Conservation (phyloP, 2,888 invertebrate genomes). For the Microctonus brassicae region DNA sequence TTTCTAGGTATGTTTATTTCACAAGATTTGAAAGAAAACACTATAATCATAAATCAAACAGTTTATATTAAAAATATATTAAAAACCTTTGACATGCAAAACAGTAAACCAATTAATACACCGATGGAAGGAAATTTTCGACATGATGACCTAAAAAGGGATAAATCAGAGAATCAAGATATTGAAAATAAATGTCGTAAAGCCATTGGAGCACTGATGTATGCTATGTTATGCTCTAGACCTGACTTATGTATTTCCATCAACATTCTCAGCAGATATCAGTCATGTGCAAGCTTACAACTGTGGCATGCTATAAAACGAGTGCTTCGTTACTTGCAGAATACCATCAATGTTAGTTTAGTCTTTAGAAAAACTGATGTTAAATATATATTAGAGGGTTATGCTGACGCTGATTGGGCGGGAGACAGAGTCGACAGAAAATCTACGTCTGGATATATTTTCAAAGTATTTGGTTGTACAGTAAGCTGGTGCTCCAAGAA, state of each 20-base stretch:
- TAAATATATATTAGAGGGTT: constrained; percentile 15
- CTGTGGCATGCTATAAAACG: constrained; percentile 31
- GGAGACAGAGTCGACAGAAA: constrained; percentile 8
- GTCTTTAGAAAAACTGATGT: neutral
- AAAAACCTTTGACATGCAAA: too few species aligned
- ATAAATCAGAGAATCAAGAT: too few species aligned
- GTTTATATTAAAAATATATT: too few species aligned
- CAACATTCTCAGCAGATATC: constrained; percentile 14
- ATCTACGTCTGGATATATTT: constrained; percentile 18
- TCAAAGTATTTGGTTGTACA: constrained; percentile 17
- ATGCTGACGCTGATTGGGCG: constrained; percentile 25
- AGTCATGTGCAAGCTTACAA: constrained; percentile 6
- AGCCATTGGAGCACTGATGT: constrained; percentile 43
- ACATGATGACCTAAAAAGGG: too few species aligned
- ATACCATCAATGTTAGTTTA: constrained; percentile 3
- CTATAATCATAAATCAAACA: too few species aligned
- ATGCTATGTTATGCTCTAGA: constrained; percentile 36
- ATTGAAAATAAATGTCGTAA: too few species aligned
- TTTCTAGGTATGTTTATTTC: too few species aligned
- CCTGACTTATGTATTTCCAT: constrained; percentile 30
- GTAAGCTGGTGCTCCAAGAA: constrained; percentile 26
- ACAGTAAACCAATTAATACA: too few species aligned
- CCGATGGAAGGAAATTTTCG: too few species aligned
- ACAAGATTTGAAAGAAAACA: too few species aligned
- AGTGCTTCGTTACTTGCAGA: constrained; percentile 23